Evolutionary conservation across 1,140 invertebrate species (phyloP).

Genomic region (Lepidostoma basale): DNA sequence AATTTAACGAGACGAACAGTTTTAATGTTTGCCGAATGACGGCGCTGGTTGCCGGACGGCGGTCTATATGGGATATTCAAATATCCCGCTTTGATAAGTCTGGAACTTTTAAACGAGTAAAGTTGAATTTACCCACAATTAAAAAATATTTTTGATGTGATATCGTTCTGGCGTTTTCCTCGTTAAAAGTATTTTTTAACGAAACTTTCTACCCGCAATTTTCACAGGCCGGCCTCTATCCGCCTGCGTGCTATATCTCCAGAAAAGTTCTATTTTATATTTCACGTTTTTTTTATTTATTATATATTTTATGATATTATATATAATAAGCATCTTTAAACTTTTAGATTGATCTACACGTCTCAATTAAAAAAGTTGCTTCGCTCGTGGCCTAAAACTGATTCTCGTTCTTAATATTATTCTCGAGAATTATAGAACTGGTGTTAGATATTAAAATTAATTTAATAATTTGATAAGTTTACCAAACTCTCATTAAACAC

Average conservation of each 20-base stretch:
- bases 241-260: neutral
- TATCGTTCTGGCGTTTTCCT: too few species aligned
- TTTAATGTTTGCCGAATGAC: neutral
- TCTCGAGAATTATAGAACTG: neutral
- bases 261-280: neutral
- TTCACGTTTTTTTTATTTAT: neutral
- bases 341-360: too few species aligned
- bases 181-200: too few species aligned
- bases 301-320: neutral
- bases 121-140: too few species aligned
- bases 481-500: neutral
- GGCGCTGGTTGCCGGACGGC: neutral
- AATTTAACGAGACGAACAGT: conserved; percentile 18
- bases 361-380: neutral
- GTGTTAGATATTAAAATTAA: neutral
- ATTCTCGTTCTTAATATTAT: too few species aligned
- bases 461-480: neutral
- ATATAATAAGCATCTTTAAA: neutral
- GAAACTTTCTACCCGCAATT: too few species aligned
- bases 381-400: too few species aligned
- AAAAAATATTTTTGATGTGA: too few species aligned
- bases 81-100: neutral
- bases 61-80: conserved; percentile 2
- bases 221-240: too few species aligned
- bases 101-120: neutral